phyloP scores from a whole-genome alignment of 2,113 vertebrate genomes.

The Cyanoramphus novaezelandiae region DNA sequence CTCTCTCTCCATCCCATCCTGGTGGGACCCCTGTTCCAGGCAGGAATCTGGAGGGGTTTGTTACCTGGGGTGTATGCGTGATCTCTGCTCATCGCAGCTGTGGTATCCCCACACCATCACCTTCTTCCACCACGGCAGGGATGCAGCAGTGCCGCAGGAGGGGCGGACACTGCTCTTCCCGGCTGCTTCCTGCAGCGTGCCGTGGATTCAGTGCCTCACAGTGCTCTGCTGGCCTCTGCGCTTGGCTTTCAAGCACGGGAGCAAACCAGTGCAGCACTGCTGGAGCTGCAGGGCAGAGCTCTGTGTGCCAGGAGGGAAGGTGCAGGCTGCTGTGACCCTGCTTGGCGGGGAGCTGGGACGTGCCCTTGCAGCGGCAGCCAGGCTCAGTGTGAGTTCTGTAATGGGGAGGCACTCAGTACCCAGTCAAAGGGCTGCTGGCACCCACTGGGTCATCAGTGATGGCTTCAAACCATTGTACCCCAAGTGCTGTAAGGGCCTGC shows the following conservation, averaged over 20 bases:
- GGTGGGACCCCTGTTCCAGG: background rate
- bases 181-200: background rate
- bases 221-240: background rate
- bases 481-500: background rate
- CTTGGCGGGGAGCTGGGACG: background rate
- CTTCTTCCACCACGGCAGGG: background rate
- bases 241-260: background rate
- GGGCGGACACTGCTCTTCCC: fast-evolving
- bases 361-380: background rate
- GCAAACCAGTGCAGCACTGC: fast-evolving
- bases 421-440: background rate
- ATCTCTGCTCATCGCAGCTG: background rate
- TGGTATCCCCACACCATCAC: background rate
- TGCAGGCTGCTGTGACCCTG: background rate
- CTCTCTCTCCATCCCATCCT: background rate
- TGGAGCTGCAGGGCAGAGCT: background rate
- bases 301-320: background rate
- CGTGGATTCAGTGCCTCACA: background rate
- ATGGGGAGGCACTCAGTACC: background rate
- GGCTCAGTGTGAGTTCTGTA: background rate
- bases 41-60: background rate
- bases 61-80: background rate
- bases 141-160: fast-evolving
- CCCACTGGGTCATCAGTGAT: background rate
- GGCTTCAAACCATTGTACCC: fast-evolving